These are phyloP conservation scores for Podotricha telesiphe DNA, from an alignment of 2,888 invertebrate genomes.

Conservation along the genomic window DNA sequence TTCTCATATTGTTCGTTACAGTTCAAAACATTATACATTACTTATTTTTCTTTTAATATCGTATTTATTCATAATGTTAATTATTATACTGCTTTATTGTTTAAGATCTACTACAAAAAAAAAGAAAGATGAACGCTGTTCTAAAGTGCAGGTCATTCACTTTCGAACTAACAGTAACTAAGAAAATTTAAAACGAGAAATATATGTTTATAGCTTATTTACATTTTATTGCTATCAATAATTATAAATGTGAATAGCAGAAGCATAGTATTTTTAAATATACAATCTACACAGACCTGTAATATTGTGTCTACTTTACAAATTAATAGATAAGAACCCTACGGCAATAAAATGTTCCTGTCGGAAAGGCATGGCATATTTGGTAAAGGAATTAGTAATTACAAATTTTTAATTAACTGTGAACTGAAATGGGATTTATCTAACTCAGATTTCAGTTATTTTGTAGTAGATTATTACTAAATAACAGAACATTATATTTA, in stretches of 20 bases:
- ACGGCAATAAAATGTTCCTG: too few relatives aligned
- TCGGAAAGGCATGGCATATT: too few relatives aligned
- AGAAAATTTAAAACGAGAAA: slow-evolving; percentile 10
- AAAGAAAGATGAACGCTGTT: neutral
- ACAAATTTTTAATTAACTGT: too few relatives aligned
- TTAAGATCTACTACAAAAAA: neutral
- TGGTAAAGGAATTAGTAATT: neutral
- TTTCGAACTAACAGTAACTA: slow-evolving; percentile 20
- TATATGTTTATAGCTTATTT: slow-evolving; percentile 13
- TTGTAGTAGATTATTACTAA: neutral
- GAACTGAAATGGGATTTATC: too few relatives aligned
- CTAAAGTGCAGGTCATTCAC: slow-evolving; percentile 17
- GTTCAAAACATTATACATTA: neutral
- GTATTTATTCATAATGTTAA: neutral
- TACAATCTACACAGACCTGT: neutral
- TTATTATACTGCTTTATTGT: neutral
- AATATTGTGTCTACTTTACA: neutral
- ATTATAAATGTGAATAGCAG: neutral
- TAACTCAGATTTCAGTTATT: neutral
- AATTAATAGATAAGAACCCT: too few relatives aligned
- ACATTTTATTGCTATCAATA: slow-evolving; percentile 24
- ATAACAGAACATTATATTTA: neutral
- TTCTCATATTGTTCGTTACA: too few relatives aligned
- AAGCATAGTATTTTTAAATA: neutral
- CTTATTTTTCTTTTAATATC: neutral